phyloP scores from a whole-genome alignment of 2,888 invertebrate species.

The Dynastes hyllus region DNA sequence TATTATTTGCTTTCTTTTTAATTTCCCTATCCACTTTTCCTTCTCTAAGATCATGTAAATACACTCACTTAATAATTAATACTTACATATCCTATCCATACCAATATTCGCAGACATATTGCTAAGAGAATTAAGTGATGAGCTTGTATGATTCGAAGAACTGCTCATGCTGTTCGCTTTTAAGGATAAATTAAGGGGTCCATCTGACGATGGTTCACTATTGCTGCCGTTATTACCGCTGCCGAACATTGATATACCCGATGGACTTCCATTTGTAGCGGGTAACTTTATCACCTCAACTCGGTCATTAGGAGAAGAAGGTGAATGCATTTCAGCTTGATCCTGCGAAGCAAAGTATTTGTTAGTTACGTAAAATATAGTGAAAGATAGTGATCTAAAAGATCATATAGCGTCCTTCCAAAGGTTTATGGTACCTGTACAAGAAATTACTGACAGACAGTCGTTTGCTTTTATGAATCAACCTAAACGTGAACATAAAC shows the following conservation, averaged over 20 bases:
- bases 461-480: conserved; percentile 17
- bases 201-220: conserved; percentile 76
- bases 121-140: conserved; percentile 76
- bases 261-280: conserved; percentile 74
- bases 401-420: background rate
- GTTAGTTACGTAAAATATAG: conserved; percentile 22
- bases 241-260: conserved; percentile 63
- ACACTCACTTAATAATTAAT: background rate
- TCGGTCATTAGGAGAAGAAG: conserved; percentile 75
- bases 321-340: conserved; percentile 61
- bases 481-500: conserved; percentile 6
- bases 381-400: conserved; percentile 19
- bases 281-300: conserved; percentile 90
- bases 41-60: too few relatives aligned
- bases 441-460: background rate
- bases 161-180: conserved; percentile 75
- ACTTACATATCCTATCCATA: conserved; percentile 75
- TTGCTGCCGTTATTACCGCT: conserved; percentile 54
- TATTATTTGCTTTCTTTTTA: too few relatives aligned
- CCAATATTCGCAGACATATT: conserved; percentile 73
- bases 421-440: conserved; percentile 24
- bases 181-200: conserved; percentile 87
- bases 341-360: conserved; percentile 59
- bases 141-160: conserved; percentile 66
- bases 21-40: too few relatives aligned